Conservation (phyloP, 2,888 invertebrate species). For the Leucophenga montana region DNA sequence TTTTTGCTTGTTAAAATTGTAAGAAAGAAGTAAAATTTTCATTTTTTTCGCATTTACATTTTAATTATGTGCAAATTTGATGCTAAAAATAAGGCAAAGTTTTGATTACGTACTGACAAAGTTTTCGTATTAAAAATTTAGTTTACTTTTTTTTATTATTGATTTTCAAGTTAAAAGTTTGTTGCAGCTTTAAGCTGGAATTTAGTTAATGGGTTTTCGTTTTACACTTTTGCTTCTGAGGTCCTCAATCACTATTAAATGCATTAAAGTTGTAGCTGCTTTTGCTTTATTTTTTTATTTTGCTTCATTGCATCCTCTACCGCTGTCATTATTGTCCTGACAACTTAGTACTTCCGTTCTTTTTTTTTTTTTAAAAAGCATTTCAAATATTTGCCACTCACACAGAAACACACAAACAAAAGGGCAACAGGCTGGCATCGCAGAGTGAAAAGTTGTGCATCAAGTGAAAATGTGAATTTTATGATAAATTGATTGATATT, state of each 20-base stretch:
- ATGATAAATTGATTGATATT: constrained; percentile 66
- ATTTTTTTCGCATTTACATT: constrained; percentile 37
- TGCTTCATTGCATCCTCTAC: background rate
- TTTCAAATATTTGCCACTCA: no score
- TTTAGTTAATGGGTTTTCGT: no score
- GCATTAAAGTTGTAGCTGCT: no score
- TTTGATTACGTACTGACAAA: background rate
- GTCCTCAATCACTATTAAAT: no score
- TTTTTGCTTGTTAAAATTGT: no score
- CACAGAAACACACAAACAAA: background rate
- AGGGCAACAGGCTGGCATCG: background rate
- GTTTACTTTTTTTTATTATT: background rate
- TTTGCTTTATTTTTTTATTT: no score
- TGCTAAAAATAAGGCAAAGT: background rate
- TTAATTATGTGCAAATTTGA: constrained; percentile 53
- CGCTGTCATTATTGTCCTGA: constrained; percentile 1
- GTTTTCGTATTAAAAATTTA: background rate
- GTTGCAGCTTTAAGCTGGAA: background rate
- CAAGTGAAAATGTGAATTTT: constrained; percentile 37
- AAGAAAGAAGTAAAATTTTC: background rate
- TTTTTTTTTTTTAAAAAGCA: no score
- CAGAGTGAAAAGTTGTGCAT: background rate
- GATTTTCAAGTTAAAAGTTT: background rate
- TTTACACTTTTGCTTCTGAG: no score
- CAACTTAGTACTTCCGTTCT: no score